Percentiles rank a stretch among this genome's conserved stretches.
Conservation (phyloP, 2,113 vertebrate species). For the Otocyon megalotis region DNA sequence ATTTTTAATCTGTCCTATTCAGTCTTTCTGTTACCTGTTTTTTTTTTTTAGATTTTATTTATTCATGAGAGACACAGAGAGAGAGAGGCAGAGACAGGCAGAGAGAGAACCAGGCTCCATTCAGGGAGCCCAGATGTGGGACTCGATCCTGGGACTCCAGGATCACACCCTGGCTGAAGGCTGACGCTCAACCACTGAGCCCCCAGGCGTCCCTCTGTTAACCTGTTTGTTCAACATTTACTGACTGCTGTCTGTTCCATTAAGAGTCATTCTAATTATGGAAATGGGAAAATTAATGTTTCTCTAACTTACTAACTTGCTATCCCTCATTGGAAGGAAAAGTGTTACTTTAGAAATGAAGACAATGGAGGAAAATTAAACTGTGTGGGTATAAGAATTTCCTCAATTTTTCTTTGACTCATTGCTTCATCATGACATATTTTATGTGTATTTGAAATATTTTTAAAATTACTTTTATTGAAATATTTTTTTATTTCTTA, state of each 20-base stretch:
- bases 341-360: slow-evolving; percentile 47
- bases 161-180: too few species aligned
- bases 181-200: too few species aligned
- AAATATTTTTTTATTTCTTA: neutral
- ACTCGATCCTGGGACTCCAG: too few species aligned
- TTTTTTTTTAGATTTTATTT: too few species aligned
- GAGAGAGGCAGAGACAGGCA: too few species aligned
- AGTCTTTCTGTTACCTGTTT: neutral
- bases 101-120: too few species aligned
- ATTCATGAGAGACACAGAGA: too few species aligned
- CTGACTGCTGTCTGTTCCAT: slow-evolving; percentile 21
- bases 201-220: too few species aligned
- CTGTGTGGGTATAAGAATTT: slow-evolving; percentile 34
- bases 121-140: too few species aligned
- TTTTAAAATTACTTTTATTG: neutral
- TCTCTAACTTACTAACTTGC: slow-evolving; percentile 12
- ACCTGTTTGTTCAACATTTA: neutral
- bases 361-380: slow-evolving; percentile 36
- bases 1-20: neutral
- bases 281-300: slow-evolving; percentile 52
- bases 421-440: neutral
- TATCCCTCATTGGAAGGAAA: neutral
- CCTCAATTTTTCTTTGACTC: slow-evolving; percentile 9
- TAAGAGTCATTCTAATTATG: slow-evolving; percentile 24
- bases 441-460: slow-evolving; percentile 39